Evolutionary conservation across 2,113 vertebrate genomes (phyloP), one percentile per base, ranked within the genome.

Genomic region (Thalassoma bifasciatum): DNA sequence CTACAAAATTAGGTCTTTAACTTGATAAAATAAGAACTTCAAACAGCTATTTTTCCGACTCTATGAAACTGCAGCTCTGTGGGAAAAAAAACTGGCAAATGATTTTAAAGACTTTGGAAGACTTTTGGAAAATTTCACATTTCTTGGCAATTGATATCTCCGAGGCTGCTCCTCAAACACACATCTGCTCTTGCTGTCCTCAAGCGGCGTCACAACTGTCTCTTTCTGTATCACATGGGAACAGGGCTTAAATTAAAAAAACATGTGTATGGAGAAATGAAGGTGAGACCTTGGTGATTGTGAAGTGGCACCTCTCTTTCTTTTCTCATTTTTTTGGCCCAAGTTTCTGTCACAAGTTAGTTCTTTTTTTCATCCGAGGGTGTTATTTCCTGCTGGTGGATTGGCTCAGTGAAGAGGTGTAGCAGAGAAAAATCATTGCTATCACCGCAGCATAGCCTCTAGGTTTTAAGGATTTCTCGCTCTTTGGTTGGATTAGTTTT

Each of bases 391-490:
- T 73, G 61, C 44, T 42, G 34, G 77, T 79, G 38, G 56, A 79
- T 52, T 56, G 0, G 40, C 44, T 71, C n/a, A 19, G 50, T 63
- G 67, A 64, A 66, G 66, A 68, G 67, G 59, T 56, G 66, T 65
- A 63, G 44, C 17, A n/a, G 53, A 30, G 34, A 49, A 58, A 79
- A 81, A 79, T 74, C 71, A 19, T 75, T 75, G 74, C 61, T 73
- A 91, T 85, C 85, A 72, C 68, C 51, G 17, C 44, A 44, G 50
- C 72, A 70, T 71, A 80, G 88, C 75, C 75, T 82, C 75, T 7
- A 68, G 84, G 65, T 88, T 83, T 77, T 74, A 86, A 84, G 79
- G 82, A 87, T 87, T 88, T 79, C 60, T 77, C 37, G 19, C 75
- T 79, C 60, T 81, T 77, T 86, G 83, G 47, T 60, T 79, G 82